A percentile compares a stretch with the other conserved stretches of the same genome.
Conservation (phyloP, 1,140 invertebrate species). For the Scaptodrosophila lebanonensis region DNA sequence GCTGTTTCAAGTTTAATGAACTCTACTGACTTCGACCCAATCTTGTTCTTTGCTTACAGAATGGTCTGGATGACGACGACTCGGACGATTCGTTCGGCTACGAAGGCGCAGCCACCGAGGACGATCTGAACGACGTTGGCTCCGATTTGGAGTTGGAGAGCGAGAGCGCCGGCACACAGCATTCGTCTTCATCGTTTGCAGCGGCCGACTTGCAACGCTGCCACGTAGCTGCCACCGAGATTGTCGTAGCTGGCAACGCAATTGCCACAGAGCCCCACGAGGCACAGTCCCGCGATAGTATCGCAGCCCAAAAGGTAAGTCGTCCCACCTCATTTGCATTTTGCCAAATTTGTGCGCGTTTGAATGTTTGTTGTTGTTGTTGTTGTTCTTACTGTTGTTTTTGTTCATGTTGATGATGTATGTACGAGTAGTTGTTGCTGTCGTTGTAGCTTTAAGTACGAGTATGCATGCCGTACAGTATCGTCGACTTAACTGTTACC, state of each 20-base stretch:
- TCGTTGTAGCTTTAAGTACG: slow-evolving; percentile 26
- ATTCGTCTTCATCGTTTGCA: slow-evolving; percentile 19
- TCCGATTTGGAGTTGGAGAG: slow-evolving; percentile 69
- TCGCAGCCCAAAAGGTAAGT: slow-evolving; percentile 70
- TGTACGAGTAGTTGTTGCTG: slow-evolving; percentile 26
- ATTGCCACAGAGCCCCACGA: slow-evolving; percentile 12
- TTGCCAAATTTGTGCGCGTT: slow-evolving; percentile 35
- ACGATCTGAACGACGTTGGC: slow-evolving; percentile 67
- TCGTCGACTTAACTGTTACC: slow-evolving; percentile 67
- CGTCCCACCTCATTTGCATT: slow-evolving; percentile 23
- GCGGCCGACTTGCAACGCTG: slow-evolving; percentile 42
- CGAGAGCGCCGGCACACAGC: slow-evolving; percentile 24
- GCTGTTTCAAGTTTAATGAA: slow-evolving; percentile 18
- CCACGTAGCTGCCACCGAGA: slow-evolving; percentile 46
- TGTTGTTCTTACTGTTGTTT: slow-evolving; percentile 34
- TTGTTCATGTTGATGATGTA: slow-evolving; percentile 3
- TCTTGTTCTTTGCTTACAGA: slow-evolving; percentile 27
- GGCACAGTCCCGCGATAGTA: slow-evolving; percentile 70
- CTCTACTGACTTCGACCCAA: not conserved
- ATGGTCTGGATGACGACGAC: slow-evolving; percentile 62
- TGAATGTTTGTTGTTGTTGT: slow-evolving; percentile 22
- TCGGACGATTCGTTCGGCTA: slow-evolving; percentile 64
- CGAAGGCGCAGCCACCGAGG: slow-evolving; percentile 65
- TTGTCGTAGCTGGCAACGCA: slow-evolving; percentile 31
- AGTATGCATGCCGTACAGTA: slow-evolving; percentile 46